A percentile compares a stretch with the other conserved stretches of the same genome.
These are phyloP conservation scores for Nothoprocta perdicaria DNA, from an alignment of 2,113 vertebrate species.

Conservation along the genomic window DNA sequence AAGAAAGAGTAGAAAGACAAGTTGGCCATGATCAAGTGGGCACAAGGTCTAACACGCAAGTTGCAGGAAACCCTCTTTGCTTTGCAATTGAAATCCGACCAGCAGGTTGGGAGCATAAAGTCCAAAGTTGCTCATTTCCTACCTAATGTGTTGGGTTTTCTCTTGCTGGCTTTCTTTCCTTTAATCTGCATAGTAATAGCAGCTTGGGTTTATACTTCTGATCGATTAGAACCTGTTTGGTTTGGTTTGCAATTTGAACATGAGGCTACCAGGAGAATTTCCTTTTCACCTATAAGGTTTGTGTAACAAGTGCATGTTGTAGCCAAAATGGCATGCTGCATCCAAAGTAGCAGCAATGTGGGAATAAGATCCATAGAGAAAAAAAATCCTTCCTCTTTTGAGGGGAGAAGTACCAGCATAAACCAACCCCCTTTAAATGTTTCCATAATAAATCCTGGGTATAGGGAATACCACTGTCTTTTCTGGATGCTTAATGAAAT, in stretches of 20 bases:
- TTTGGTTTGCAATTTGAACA: background rate
- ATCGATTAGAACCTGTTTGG: constrained; percentile 15
- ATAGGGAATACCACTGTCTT: background rate
- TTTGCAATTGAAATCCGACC: constrained; percentile 40
- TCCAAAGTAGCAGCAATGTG: background rate
- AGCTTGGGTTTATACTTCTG: background rate
- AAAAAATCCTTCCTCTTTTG: background rate
- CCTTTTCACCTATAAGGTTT: background rate
- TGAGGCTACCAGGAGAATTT: background rate
- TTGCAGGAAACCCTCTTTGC: constrained; percentile 46
- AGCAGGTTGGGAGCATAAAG: background rate
- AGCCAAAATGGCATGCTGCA: background rate
- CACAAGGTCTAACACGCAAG: background rate
- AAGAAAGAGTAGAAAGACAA: background rate
- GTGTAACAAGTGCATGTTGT: background rate
- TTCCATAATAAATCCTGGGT: background rate
- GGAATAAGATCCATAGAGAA: background rate
- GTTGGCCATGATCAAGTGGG: background rate
- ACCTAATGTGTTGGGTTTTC: background rate
- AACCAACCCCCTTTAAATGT: background rate
- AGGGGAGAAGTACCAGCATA: background rate
- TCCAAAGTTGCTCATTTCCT: background rate
- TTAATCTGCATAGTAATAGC: background rate
- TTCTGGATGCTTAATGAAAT: background rate
- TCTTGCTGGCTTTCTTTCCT: constrained; percentile 1